A percentile compares a stretch with the other conserved stretches of the same genome.
phyloP scores from a whole-genome alignment of 1,140 invertebrate genomes.

The Heliconius nattereri region DNA sequence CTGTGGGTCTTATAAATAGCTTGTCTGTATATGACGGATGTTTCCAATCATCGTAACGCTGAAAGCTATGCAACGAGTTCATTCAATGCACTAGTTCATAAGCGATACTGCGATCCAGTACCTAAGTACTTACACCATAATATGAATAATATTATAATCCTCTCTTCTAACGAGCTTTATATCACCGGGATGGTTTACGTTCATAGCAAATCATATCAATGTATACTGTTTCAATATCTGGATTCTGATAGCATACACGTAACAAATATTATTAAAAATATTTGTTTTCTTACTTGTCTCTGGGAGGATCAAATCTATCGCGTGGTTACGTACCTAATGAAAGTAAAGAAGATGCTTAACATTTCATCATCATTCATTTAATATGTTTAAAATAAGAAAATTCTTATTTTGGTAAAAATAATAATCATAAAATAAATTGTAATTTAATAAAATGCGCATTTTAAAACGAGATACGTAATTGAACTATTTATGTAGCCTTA shows the following conservation, averaged over 20 bases:
- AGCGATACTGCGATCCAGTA: slow-evolving; percentile 4
- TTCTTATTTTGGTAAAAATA: not conserved
- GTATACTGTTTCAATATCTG: too few species aligned
- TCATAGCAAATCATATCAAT: too few species aligned
- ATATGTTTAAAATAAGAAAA: not conserved
- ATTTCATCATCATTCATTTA: too few species aligned
- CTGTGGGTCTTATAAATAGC: slow-evolving; percentile 32
- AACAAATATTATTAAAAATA: not conserved
- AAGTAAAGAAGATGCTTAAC: too few species aligned
- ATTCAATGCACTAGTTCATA: slow-evolving; percentile 26
- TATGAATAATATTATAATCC: not conserved
- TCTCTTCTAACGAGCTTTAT: not conserved
- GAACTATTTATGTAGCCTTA: not conserved
- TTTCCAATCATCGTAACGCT: slow-evolving; percentile 39
- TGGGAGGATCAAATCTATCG: not conserved
- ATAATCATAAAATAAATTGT: not conserved
- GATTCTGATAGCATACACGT: too few species aligned
- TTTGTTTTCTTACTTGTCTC: not conserved
- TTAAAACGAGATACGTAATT: not conserved
- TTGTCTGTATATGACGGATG: slow-evolving; percentile 42
- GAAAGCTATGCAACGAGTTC: slow-evolving; percentile 14
- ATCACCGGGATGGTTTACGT: not conserved
- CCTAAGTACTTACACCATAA: not conserved
- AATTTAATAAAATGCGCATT: not conserved
- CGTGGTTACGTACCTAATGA: too few species aligned